Evolutionary conservation across 2,113 vertebrate species (phyloP), one percentile per base, ranked within the genome.

Genomic region (Paracanthobrama guichenoti): DNA sequence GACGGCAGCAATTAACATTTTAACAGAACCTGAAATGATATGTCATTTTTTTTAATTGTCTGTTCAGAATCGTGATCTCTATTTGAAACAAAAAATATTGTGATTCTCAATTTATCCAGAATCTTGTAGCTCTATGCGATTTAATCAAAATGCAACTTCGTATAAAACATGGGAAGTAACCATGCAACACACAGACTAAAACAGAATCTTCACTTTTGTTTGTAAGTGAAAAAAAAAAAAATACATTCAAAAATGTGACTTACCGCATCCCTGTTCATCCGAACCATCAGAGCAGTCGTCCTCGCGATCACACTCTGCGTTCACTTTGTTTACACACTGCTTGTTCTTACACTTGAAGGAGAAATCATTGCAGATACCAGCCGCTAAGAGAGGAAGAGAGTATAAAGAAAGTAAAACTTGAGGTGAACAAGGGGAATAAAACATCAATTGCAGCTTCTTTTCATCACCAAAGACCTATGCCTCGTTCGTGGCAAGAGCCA

Each of bases 271-370:
- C 1, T 72, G 55, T 82, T 95, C 95, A 13, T 95, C 95, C 0
- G 94, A 93, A 8, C 83, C 71, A 75, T 95, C 95, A 0, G 84
- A 4, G 87, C 95, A 95, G 91, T 95, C 95, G 0, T 12, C 44
- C 44, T 91, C 31, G 0, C 87, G 92, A 89, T 95, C 94, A 20
- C 95, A 95, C 85, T 95, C 94, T 0, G 94, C 92, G 3, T 95
- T 95, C 84, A 94, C 86, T 89, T 95, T 95, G 91, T 93, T 95
- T 86, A 95, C 89, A 86, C 95, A 95, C 3, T 86, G 71, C 0
- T 78, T n/a, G 31, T 87, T 90, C 22, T n/a, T 42, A 73, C 95
- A 95, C 77, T 81, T 90, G 89, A 91, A 95, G 89, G 89, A 94
- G 88, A 84, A 94, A 72, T 87, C 89, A 0, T 93, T 90, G 89